phyloP scores from a whole-genome alignment of 2,797 vertebrate genomes.

The Limosa lapponica region DNA sequence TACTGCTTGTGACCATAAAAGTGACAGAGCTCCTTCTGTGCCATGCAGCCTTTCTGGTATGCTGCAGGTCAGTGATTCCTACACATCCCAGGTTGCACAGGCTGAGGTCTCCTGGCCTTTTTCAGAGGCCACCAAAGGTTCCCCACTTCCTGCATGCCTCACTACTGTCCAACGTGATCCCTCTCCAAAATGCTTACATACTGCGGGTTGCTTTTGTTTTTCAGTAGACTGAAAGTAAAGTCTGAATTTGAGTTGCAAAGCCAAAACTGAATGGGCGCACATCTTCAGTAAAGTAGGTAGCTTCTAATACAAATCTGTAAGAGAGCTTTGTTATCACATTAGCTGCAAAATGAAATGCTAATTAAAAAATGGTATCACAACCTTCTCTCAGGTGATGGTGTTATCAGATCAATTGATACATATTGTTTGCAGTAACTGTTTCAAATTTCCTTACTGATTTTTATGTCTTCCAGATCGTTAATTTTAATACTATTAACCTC shows the following conservation, averaged over 20 bases:
- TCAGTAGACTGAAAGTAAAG: not conserved
- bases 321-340: not conserved
- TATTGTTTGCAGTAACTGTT: constrained; percentile 10
- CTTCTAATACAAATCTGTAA: not conserved
- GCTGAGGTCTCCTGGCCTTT: not conserved
- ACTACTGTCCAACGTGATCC: accelerated
- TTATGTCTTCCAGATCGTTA: constrained; percentile 26
- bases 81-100: accelerated
- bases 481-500: constrained; percentile 51
- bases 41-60: not conserved
- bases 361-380: not conserved
- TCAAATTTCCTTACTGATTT: constrained; percentile 46
- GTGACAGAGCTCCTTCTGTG: not conserved
- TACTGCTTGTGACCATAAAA: not conserved
- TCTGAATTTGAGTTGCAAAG: not conserved
- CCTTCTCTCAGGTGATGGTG: not conserved
- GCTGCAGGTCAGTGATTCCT: not conserved
- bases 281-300: not conserved
- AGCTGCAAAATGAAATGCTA: constrained; percentile 10
- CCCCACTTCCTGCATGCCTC: not conserved
- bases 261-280: not conserved
- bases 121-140: not conserved
- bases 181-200: not conserved
- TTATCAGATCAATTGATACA: not conserved
- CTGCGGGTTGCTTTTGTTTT: not conserved